Evolutionary conservation across 2,797 vertebrate species (phyloP), one percentile per base, ranked within the genome.

Genomic region (Harpagifer antarcticus): DNA sequence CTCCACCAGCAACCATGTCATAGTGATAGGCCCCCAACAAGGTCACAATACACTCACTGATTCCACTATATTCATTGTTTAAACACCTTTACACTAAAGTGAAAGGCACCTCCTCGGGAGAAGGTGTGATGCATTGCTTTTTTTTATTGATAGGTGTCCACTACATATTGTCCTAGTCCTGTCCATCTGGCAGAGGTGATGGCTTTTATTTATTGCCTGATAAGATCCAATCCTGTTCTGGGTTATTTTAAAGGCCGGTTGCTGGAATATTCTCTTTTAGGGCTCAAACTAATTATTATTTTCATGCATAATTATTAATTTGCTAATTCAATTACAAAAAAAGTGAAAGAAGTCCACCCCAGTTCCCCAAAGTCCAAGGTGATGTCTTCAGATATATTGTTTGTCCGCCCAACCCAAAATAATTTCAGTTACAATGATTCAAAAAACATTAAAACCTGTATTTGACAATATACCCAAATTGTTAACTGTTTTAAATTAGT

Each of bases 161-260:
- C 60, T 54, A 52, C 69, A 52, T 17, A 43, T 53, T 45, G 45
- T 67, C 55, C 53, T 55, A 67, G 55, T 72, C 33, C 50, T 65
- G 10, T 55, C 69, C 65, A 45, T 37, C 40, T 44, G 42, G 68
- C 20, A 43, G 65, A 79, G 72, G 63, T 74, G 79, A 89, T 2
- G 43, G n/a, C 55, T 84, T 76, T 79, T 58, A 74, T 66, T 59
- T 27, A 43, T 54, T 65, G n/a, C 40, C 56, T 48, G 61, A 72
- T 17, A 45, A 31, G 73, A 70, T 20, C 15, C 40, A 37, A n/a
- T 59, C n/a, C 64, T 48, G 13, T 20, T 66, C 13, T 40, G 9
- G 13, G 15, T 14, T 58, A 7, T 48, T 44, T 23, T 16, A 33
- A 23, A 49, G 13, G 19, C n/a, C 13, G 17, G 5, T 60, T 54